phyloP scores from a whole-genome alignment of 2,113 vertebrate species.

The Saiga tatarica region DNA sequence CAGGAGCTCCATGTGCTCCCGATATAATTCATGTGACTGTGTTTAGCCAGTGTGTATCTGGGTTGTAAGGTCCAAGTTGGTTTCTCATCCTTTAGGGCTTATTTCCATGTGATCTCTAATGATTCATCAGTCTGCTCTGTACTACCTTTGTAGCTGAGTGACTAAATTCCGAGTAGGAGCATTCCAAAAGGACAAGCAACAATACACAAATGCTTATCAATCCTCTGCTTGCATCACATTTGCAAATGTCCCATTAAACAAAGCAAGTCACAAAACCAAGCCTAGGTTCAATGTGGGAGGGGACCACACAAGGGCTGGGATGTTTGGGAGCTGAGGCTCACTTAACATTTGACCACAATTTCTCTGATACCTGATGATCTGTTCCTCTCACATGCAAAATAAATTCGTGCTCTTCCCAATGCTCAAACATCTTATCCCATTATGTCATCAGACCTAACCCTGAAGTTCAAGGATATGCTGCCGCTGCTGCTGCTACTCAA shows the following conservation, averaged over 20 bases:
- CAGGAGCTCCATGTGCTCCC: too few species aligned
- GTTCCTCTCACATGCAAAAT: neutral
- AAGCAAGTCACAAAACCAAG: neutral
- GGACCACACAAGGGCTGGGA: neutral
- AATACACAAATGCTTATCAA: neutral
- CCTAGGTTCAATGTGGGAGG: neutral
- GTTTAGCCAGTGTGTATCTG: neutral
- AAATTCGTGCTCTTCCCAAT: neutral
- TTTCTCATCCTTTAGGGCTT: neutral
- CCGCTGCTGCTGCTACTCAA: neutral
- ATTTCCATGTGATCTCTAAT: neutral
- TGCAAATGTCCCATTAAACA: neutral
- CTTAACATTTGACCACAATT: neutral
- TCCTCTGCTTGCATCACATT: neutral
- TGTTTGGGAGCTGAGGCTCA: neutral
- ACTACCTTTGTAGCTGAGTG: neutral
- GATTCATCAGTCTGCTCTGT: neutral
- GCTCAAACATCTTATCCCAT: neutral
- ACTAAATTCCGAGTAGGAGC: neutral
- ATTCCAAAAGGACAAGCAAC: neutral
- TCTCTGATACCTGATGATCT: neutral
- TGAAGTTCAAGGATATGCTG: neutral
- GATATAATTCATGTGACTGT: neutral
- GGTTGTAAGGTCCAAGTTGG: neutral
- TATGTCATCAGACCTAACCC: neutral